Conservation (phyloP, 2,113 vertebrate genomes). For the Ciconia stormi region DNA sequence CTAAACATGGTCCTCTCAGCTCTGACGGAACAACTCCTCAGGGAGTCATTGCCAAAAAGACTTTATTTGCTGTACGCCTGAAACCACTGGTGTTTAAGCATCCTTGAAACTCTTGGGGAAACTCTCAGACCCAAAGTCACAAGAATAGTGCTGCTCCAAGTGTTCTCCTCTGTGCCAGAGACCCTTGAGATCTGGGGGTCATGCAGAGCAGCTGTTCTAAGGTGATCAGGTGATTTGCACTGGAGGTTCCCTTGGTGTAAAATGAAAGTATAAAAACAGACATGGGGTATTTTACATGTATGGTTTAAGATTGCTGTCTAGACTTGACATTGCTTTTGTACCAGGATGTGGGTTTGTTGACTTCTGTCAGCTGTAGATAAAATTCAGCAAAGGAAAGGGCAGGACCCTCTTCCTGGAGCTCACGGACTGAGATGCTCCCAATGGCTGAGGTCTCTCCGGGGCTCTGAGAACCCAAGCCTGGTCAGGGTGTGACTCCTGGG, state of each 20-base stretch:
- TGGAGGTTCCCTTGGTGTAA: background rate
- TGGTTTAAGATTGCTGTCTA: background rate
- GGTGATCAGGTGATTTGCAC: background rate
- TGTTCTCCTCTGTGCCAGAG: background rate
- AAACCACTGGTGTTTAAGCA: background rate
- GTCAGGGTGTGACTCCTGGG: rapidly evolving
- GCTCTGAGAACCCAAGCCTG: rapidly evolving
- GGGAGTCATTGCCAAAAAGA: background rate
- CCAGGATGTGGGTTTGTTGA: background rate
- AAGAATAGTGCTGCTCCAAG: background rate
- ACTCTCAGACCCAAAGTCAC: background rate
- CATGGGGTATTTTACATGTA: rapidly evolving
- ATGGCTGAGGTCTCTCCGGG: no score
- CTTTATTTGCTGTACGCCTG: background rate
- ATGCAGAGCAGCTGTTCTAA: background rate
- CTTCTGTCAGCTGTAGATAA: background rate
- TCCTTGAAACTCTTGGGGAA: background rate
- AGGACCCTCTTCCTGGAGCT: background rate
- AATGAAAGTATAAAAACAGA: background rate
- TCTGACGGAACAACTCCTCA: background rate
- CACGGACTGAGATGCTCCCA: rapidly evolving
- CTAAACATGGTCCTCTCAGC: background rate
- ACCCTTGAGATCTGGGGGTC: background rate
- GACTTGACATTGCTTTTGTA: background rate
- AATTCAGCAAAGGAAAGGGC: background rate